Evolutionary conservation across 2,888 invertebrate genomes (phyloP).

Genomic region (Leptinotarsa tumamoca): DNA sequence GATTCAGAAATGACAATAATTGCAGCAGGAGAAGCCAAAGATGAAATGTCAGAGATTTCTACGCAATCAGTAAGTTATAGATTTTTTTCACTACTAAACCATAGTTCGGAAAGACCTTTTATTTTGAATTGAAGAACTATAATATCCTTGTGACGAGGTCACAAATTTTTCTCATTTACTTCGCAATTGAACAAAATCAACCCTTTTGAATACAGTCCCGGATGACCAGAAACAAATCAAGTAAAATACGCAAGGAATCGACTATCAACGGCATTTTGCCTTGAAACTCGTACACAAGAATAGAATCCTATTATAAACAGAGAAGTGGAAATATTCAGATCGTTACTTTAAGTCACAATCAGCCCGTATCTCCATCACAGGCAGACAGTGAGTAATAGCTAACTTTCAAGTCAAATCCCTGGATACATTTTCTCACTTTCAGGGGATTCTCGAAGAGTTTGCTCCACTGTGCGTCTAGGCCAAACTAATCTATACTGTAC

Average conservation of each 20-base stretch:
- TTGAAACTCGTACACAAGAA: conserved; percentile 24
- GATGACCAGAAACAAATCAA: conserved; percentile 24
- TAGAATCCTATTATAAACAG: conserved; percentile 38
- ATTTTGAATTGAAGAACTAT: too few species aligned
- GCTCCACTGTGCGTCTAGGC: conserved; percentile 27
- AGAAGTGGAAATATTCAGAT: conserved; percentile 40
- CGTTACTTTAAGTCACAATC: conserved; percentile 46
- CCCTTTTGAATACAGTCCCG: conserved; percentile 16
- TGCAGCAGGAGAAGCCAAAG: too few species aligned
- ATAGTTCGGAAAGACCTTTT: too few species aligned
- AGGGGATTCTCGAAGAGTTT: conserved; percentile 44
- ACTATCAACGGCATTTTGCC: conserved; percentile 18
- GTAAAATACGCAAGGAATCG: conserved; percentile 7
- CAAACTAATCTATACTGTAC: conserved; percentile 26
- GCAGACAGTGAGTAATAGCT: conserved; percentile 62
- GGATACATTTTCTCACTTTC: conserved; percentile 60
- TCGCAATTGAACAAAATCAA: neutral
- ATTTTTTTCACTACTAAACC: too few species aligned
- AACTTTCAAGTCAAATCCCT: conserved; percentile 58
- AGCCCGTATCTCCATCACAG: conserved; percentile 46
- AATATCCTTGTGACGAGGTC: too few species aligned
- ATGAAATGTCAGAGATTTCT: too few species aligned
- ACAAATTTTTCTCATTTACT: too few species aligned
- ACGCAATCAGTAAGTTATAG: too few species aligned
- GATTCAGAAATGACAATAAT: too few species aligned